Conservation (phyloP, 2,888 invertebrate species). For the Phasia obesa region DNA sequence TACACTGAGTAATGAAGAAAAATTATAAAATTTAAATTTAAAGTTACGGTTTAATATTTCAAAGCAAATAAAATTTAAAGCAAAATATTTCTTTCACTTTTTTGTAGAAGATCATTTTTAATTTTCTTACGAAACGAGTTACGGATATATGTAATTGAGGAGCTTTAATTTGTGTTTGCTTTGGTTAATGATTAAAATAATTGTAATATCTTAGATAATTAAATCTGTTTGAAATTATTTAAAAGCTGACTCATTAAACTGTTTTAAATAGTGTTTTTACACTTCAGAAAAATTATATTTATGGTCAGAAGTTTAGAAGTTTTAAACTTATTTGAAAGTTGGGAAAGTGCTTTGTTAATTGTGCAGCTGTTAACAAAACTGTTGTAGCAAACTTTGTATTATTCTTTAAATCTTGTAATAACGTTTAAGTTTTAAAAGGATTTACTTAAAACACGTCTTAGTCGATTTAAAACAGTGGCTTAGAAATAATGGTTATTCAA, state of each 20-base stretch:
- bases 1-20: neutral
- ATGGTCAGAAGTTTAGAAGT: constrained; percentile 2
- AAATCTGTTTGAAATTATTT: neutral
- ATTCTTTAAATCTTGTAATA: neutral
- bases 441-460: neutral
- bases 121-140: constrained; percentile 10
- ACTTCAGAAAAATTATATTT: neutral
- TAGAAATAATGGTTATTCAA: too few species aligned
- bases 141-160: constrained; percentile 9
- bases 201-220: constrained; percentile 27
- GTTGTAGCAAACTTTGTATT: neutral
- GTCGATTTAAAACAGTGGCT: too few species aligned
- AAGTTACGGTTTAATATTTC: constrained; percentile 18
- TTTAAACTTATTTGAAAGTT: constrained; percentile 38
- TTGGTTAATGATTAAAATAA: constrained; percentile 19
- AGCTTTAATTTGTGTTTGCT: neutral
- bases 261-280: constrained; percentile 20
- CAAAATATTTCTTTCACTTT: constrained; percentile 12
- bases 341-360: neutral
- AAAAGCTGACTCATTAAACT: neutral
- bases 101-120: neutral
- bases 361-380: neutral
- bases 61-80: constrained; percentile 12
- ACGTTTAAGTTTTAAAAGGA: neutral
- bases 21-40: constrained; percentile 23